Percentiles rank a stretch among this genome's conserved stretches.
Evolutionary conservation across 1,140 invertebrate species (phyloP).

Genomic region (Chelonus insularis): DNA sequence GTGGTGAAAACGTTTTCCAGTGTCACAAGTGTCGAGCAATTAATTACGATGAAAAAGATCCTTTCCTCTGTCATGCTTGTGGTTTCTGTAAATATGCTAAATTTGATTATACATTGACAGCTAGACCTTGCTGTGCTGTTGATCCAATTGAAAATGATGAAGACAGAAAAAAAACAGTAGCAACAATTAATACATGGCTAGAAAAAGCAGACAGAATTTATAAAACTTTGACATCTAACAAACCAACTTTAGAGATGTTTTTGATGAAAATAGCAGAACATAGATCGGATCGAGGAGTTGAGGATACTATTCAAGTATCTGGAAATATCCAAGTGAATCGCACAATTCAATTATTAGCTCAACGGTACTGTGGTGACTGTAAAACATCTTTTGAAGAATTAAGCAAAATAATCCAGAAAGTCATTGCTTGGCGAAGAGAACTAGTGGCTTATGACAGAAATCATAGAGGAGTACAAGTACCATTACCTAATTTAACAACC

Average conservation of each 20-base stretch:
- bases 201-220: slow-evolving; percentile 96
- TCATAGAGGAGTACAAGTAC: slow-evolving; percentile 60
- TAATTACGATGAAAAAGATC: slow-evolving; percentile 99
- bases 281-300: slow-evolving; percentile 66
- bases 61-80: slow-evolving; percentile 97
- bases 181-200: slow-evolving; percentile 83
- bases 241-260: slow-evolving; percentile 84
- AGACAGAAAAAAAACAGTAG: slow-evolving; percentile 92
- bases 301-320: slow-evolving; percentile 63
- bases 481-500: slow-evolving; percentile 24
- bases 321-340: slow-evolving; percentile 72
- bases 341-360: slow-evolving; percentile 84
- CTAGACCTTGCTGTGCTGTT: slow-evolving; percentile 89
- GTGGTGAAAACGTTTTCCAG: slow-evolving; percentile 98
- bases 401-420: slow-evolving; percentile 92
- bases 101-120: slow-evolving; percentile 92
- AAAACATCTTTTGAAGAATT: slow-evolving; percentile 94
- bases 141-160: slow-evolving; percentile 97
- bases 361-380: slow-evolving; percentile 94
- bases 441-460: slow-evolving; percentile 90
- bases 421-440: slow-evolving; percentile 86
- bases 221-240: slow-evolving; percentile 84
- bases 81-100: slow-evolving; percentile 99
- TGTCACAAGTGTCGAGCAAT: slow-evolving; percentile 97
- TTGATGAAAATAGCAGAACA: slow-evolving; percentile 79